phyloP scores from a whole-genome alignment of 2,888 invertebrate species.

The Uropetala carovei region DNA sequence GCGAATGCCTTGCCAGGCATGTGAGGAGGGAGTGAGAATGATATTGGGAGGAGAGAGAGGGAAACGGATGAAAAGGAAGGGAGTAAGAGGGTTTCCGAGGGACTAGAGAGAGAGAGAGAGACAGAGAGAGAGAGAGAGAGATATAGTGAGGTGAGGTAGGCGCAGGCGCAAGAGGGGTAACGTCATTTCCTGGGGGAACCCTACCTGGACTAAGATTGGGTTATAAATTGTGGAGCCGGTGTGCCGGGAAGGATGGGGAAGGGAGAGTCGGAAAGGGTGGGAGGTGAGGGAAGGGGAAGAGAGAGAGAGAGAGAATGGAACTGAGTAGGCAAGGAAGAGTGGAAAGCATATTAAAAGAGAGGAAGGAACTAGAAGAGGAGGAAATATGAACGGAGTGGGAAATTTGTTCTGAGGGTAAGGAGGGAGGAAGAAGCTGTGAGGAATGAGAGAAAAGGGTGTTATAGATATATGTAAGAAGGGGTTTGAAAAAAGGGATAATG shows the following conservation, averaged over 20 bases:
- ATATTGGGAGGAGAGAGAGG: neutral
- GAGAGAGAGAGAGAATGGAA: neutral
- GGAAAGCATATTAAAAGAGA: neutral
- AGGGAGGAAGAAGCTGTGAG: neutral
- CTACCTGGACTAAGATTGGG: conserved; percentile 64
- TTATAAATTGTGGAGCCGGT: conserved; percentile 61
- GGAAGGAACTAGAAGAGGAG: conserved; percentile 9
- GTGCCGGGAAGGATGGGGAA: conserved; percentile 15
- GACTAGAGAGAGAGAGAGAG: neutral
- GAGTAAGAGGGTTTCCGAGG: too few relatives aligned
- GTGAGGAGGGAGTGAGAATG: neutral
- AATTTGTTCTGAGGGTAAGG: neutral
- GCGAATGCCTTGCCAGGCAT: neutral
- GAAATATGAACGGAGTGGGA: neutral
- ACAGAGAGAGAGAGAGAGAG: too few relatives aligned
- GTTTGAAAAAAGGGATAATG: neutral
- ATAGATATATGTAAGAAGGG: conserved; percentile 22
- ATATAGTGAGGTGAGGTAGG: neutral
- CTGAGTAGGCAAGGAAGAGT: neutral
- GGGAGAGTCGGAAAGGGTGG: neutral
- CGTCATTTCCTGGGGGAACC: conserved; percentile 63
- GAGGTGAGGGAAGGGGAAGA: neutral
- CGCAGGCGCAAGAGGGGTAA: conserved; percentile 46
- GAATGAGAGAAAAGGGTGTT: conserved; percentile 8
- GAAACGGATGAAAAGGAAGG: neutral